These are phyloP conservation scores for Ochropleura plecta DNA, from an alignment of 2,888 invertebrate species.

Conservation along the genomic window DNA sequence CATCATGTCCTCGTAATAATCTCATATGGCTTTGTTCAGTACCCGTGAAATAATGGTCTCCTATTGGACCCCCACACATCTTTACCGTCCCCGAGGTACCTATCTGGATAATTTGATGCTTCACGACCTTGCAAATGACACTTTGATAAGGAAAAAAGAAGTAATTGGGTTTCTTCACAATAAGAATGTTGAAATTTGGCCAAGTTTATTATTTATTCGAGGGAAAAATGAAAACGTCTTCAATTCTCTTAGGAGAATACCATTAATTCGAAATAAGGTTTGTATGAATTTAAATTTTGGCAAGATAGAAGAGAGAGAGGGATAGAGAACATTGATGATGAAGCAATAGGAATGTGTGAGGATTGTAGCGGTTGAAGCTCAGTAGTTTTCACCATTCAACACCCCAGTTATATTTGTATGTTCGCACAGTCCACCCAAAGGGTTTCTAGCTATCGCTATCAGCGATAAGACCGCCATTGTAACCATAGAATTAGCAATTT, in stretches of 20 bases:
- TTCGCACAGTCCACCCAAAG: too few relatives aligned
- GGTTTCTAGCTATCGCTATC: too few relatives aligned
- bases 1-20: slow-evolving; percentile 53
- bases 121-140: slow-evolving; percentile 49
- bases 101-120: slow-evolving; percentile 59
- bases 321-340: not conserved
- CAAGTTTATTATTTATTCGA: slow-evolving; percentile 31
- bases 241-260: slow-evolving; percentile 1
- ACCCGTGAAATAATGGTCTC: slow-evolving; percentile 62
- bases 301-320: not conserved
- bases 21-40: slow-evolving; percentile 55
- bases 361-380: too few relatives aligned
- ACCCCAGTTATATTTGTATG: too few relatives aligned
- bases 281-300: not conserved
- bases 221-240: not conserved
- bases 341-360: not conserved
- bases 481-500: too few relatives aligned
- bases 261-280: not conserved
- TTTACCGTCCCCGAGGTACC: slow-evolving; percentile 53
- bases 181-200: slow-evolving; percentile 28
- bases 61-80: slow-evolving; percentile 48
- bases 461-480: too few relatives aligned
- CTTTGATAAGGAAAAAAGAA: slow-evolving; percentile 42
- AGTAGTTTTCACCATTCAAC: too few relatives aligned
- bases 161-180: slow-evolving; percentile 57